Evolutionary conservation across 2,888 invertebrate genomes (phyloP), one percentile per base, ranked within the genome.

Genomic region (Seladonia tumulorum): DNA sequence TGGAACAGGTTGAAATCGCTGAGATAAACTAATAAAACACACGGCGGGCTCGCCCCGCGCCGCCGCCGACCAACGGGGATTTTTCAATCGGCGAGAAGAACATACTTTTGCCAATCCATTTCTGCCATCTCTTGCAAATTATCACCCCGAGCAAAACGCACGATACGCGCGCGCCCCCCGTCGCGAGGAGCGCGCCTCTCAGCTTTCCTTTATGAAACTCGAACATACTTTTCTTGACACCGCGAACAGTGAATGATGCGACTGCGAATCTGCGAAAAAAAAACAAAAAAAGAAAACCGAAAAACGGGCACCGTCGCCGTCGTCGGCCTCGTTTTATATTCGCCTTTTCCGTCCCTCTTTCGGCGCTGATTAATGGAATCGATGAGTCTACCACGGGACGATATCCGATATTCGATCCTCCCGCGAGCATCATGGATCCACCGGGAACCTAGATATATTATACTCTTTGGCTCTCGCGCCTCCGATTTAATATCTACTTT

Each of bases 71-170:
- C 47, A 60, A 57, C 25, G 35, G 60, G 83, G 71, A 89, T 87
- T 85, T 89, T 89, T 89, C 85, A 87, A 89, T 87, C 89, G 89
- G 85, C 83, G 83, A 85, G 83, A 87, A 82, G 85, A 89, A 82
- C 89, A 85, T 89, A 89, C 81, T 87, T 66, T 90, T 77, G 90
- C 90, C 90, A 89, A 89, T 89, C 89, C 89, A 87, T 89, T 89
- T 89, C 89, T 89, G 89, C 85, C 89, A 82, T 87, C 89, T 83
- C 89, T 87, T 87, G 89, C 88, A 87, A 89, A 89, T 89, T 89
- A 89, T 89, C 90, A 89, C 90, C 88, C 88, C 78, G 89, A 83
- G 90, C 83, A 78, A 83, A 80, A 76, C 78, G 88, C 89, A 85
- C 90, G 85, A 81, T 87, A 87, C 81, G 79, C 74, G 81, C 74